These are phyloP conservation scores for Polylopha cassiicola DNA, from an alignment of 2,888 invertebrate genomes.

Conservation along the genomic window DNA sequence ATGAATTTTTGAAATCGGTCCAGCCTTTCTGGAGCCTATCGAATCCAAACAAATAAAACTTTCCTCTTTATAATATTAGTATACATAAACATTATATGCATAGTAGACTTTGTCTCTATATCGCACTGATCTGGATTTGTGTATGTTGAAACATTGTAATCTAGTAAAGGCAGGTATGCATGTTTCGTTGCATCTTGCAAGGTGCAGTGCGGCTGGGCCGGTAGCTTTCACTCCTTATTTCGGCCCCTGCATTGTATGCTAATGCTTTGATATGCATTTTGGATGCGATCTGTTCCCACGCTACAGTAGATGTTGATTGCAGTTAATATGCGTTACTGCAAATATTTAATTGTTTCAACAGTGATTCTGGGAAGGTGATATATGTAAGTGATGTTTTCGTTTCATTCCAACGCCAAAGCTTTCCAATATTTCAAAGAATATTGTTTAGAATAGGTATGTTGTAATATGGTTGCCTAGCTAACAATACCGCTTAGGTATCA, in stretches of 20 bases:
- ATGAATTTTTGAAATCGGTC: no score
- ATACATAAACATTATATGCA: no score
- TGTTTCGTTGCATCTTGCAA: slow-evolving; percentile 26
- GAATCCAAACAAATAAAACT: no score
- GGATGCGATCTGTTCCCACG: slow-evolving; percentile 52
- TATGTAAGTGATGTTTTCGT: no score
- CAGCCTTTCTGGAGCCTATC: no score
- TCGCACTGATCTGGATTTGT: slow-evolving; percentile 43
- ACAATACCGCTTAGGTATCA: no score
- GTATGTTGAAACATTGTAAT: slow-evolving; percentile 49
- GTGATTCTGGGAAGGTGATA: no score
- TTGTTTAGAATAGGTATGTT: no score
- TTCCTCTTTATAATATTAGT: no score
- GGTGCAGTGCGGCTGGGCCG: slow-evolving; percentile 24
- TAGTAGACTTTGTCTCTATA: slow-evolving; percentile 26
- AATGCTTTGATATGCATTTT: slow-evolving; percentile 43
- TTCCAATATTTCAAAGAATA: no score
- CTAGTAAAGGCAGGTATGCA: slow-evolving; percentile 36
- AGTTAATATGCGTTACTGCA: slow-evolving; percentile 39
- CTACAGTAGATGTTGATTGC: slow-evolving; percentile 42
- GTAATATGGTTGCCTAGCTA: no score
- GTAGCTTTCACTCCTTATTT: slow-evolving; percentile 55
- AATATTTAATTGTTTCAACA: not conserved
- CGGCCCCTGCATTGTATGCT: slow-evolving; percentile 49
- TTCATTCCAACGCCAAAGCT: no score